Evolutionary conservation across 2,888 invertebrate species (phyloP).

Genomic region (Acrobasis consociella): DNA sequence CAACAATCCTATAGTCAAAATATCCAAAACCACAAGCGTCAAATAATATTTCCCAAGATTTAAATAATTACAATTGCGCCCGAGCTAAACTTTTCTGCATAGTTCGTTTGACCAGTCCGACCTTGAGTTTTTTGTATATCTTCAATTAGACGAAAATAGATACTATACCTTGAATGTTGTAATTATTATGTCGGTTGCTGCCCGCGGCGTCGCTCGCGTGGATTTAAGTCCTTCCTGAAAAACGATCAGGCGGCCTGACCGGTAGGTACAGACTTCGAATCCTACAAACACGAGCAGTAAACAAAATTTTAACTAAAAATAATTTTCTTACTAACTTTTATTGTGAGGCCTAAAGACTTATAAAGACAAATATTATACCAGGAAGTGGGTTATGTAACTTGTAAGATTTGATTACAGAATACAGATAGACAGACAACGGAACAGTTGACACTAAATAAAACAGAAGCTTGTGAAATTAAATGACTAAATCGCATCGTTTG

Average conservation of each 20-base stretch:
- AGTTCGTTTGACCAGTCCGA: constrained; percentile 7
- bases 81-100: constrained; percentile 9
- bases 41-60: not conserved
- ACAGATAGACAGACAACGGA: too few species aligned
- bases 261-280: not conserved
- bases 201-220: not conserved
- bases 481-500: too few species aligned
- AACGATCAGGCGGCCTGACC: not conserved
- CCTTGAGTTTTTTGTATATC: constrained; percentile 19
- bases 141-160: constrained; percentile 20
- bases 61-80: constrained; percentile 13
- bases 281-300: too few species aligned
- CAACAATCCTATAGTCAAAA: not conserved
- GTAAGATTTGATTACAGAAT: too few species aligned
- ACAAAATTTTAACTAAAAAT: too few species aligned
- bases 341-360: too few species aligned
- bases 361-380: too few species aligned
- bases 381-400: too few species aligned
- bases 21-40: not conserved
- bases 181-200: constrained; percentile 11
- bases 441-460: too few species aligned
- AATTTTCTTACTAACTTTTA: too few species aligned
- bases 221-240: not conserved
- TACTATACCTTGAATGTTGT: constrained; percentile 11
- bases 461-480: too few species aligned